Percentiles rank a stretch among this genome's conserved stretches.
phyloP scores from a whole-genome alignment of 1,140 invertebrate species.

The Heterodera schachtii region DNA sequence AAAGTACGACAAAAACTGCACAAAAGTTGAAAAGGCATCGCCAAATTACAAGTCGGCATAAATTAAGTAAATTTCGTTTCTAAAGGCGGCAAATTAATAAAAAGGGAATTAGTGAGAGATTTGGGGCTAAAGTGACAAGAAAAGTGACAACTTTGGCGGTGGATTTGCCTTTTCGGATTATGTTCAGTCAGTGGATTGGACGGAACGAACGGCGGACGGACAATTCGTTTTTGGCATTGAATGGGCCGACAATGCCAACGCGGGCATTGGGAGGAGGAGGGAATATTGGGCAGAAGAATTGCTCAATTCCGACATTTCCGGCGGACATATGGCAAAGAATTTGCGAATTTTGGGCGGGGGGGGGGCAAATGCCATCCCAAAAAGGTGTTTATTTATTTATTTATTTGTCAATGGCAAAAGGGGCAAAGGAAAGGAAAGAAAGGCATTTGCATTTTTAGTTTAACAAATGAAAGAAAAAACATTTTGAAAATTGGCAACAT shows the following conservation, averaged over 20 bases:
- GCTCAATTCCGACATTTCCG: neutral
- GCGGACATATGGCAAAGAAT: neutral
- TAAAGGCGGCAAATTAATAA: conserved; percentile 4
- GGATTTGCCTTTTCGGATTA: neutral
- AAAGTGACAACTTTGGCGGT: conserved; percentile 14
- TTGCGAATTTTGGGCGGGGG: neutral
- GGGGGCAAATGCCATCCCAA: neutral
- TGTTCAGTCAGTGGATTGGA: neutral
- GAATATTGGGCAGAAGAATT: neutral
- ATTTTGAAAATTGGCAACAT: neutral
- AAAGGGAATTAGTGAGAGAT: neutral
- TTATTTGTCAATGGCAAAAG: neutral
- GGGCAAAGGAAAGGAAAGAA: neutral
- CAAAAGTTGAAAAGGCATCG: neutral
- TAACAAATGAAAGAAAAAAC: too few species aligned
- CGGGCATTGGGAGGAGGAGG: neutral
- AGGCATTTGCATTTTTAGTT: neutral
- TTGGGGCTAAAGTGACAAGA: neutral
- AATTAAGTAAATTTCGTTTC: neutral
- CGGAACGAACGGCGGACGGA: neutral
- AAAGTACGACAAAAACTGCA: neutral
- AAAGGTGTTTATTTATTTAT: neutral
- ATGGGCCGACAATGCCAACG: neutral
- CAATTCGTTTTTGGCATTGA: conserved; percentile 6
- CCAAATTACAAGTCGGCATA: neutral